These are phyloP conservation scores for Heptranchias perlo DNA, from an alignment of 2,113 vertebrate genomes.

Conservation along the genomic window DNA sequence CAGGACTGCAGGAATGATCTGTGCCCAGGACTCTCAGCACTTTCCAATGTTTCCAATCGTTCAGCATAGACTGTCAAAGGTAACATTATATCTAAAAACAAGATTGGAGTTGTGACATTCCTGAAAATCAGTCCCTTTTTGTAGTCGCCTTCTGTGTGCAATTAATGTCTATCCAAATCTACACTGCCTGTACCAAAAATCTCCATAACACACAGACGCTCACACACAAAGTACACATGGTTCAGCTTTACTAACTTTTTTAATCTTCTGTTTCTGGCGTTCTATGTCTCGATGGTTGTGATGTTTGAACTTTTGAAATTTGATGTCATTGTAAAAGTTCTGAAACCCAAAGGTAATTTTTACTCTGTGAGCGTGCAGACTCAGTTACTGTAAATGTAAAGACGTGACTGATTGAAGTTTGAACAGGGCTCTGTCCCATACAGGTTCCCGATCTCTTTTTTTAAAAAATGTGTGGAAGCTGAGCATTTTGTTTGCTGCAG, in stretches of 20 bases:
- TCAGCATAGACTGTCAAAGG: background rate
- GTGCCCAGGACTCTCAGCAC: background rate
- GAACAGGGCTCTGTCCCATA: conserved; percentile 20
- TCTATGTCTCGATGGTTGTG: conserved; percentile 34
- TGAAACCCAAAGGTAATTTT: conserved; percentile 37
- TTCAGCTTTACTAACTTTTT: conserved; percentile 37
- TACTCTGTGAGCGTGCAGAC: background rate
- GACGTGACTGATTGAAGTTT: conserved; percentile 27
- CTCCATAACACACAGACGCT: conserved; percentile 10
- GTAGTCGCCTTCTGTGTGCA: conserved; percentile 32
- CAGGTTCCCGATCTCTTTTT: background rate
- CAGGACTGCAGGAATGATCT: background rate
- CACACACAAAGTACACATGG: background rate
- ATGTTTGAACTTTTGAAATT: conserved; percentile 37
- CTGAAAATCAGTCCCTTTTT: background rate
- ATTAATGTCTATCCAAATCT: conserved; percentile 38
- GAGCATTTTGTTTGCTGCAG: background rate
- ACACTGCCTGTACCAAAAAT: conserved; percentile 38
- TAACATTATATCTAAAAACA: background rate
- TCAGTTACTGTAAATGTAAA: conserved; percentile 28
- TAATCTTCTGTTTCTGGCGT: conserved; percentile 31
- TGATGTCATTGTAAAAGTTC: conserved; percentile 35
- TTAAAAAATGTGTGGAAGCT: background rate
- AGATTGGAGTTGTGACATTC: conserved; percentile 25
- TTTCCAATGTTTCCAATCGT: background rate